Evolutionary conservation across 2,113 vertebrate species (phyloP).

Genomic region (Tympanuchus pallidicinctus): DNA sequence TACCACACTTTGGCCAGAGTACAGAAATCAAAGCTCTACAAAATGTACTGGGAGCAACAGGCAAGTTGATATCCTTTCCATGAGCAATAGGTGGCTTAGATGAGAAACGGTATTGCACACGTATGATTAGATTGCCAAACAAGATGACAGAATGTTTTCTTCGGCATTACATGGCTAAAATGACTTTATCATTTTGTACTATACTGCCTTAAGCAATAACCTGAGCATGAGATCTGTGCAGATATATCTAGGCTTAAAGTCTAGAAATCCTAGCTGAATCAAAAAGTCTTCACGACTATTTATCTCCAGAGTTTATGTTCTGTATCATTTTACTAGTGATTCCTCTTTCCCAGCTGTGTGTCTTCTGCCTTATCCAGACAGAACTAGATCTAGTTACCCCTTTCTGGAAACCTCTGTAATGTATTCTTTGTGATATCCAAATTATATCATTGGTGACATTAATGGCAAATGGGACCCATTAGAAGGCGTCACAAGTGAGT

Average conservation of each 20-base stretch:
- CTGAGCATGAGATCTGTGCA: background rate
- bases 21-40: background rate
- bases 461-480: background rate
- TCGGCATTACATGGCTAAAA: background rate
- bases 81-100: background rate
- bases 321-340: background rate
- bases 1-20: background rate
- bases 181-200: background rate
- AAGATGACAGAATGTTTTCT: background rate
- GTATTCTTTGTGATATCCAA: slow-evolving; percentile 12
- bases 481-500: slow-evolving; percentile 2
- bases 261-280: background rate
- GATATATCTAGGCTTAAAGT: background rate
- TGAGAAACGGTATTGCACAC: background rate
- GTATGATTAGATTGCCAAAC: background rate
- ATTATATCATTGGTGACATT: slow-evolving; percentile 3
- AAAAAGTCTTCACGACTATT: background rate
- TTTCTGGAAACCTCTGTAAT: background rate
- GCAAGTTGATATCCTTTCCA: background rate
- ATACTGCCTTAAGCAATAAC: background rate
- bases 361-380: background rate
- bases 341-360: background rate
- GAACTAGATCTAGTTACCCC: slow-evolving; percentile 15
- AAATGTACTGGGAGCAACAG: background rate
- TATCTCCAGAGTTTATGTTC: background rate